Conservation (phyloP, 1,140 invertebrate genomes). For the Grapholita molesta region DNA sequence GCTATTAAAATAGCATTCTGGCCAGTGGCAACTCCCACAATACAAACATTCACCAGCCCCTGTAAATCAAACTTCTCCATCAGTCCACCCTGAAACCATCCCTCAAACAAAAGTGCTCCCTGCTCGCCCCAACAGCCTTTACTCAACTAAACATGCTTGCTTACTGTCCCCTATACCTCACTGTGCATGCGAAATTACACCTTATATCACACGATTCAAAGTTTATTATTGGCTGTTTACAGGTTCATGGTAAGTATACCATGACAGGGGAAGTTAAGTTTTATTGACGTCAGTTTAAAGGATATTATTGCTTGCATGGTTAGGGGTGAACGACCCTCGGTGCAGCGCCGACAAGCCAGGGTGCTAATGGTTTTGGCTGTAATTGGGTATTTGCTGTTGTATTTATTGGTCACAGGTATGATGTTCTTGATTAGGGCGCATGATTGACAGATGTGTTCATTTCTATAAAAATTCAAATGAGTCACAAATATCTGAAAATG, state of each 20-base stretch:
- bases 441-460: neutral
- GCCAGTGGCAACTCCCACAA: neutral
- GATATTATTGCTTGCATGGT: neutral
- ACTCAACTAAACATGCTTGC: neutral
- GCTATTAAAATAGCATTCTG: neutral
- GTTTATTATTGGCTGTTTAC: too few species aligned
- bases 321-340: conserved; percentile 36
- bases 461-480: neutral
- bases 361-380: conserved; percentile 19
- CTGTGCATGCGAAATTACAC: too few species aligned
- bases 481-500: too few species aligned
- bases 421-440: neutral
- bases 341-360: conserved; percentile 25
- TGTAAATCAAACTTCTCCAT: neutral
- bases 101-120: neutral
- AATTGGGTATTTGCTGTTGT: conserved; percentile 3
- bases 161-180: too few species aligned
- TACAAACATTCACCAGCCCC: neutral
- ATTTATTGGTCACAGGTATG: conserved; percentile 8
- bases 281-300: neutral
- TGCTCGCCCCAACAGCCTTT: neutral
- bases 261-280: neutral
- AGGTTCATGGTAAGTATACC: too few species aligned
- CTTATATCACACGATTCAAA: too few species aligned
- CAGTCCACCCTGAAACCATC: neutral